Conservation (phyloP, 23 tunicate genomes). For the Ciona savignyi region DNA sequence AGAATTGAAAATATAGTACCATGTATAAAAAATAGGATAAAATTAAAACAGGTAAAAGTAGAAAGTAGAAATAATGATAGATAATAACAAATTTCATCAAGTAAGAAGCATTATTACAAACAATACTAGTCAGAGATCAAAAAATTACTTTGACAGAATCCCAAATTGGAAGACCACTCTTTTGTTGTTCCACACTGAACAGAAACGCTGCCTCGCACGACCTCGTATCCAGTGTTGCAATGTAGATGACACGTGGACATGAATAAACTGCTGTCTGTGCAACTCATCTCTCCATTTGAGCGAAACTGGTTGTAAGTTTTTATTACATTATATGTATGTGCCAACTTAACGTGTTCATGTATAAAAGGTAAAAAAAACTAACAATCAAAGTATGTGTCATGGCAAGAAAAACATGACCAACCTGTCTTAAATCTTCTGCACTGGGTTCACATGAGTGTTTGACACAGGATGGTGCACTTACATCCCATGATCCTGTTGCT, state of each 20-base stretch:
- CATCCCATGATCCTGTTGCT: slow-evolving; percentile 40
- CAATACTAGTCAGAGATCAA: too few species aligned
- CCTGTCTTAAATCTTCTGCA: neutral
- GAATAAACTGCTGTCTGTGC: slow-evolving; percentile 49
- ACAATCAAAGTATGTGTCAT: too few species aligned
- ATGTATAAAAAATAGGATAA: too few species aligned
- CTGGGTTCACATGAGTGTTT: slow-evolving; percentile 48
- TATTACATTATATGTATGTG: neutral
- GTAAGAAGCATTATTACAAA: too few species aligned
- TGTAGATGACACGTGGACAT: slow-evolving; percentile 40
- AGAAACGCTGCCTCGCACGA: slow-evolving; percentile 25
- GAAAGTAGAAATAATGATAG: too few species aligned
- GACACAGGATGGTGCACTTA: slow-evolving; percentile 25
- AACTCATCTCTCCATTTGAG: slow-evolving; percentile 38
- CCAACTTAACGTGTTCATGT: neutral
- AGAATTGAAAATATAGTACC: neutral
- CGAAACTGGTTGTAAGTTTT: slow-evolving; percentile 13
- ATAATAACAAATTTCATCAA: too few species aligned
- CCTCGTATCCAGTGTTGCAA: slow-evolving; percentile 62
- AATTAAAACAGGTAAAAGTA: too few species aligned
- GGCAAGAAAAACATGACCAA: too few species aligned
- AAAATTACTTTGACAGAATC: slow-evolving; percentile 48
- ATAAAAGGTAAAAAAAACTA: neutral
- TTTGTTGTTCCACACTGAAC: slow-evolving; percentile 25
- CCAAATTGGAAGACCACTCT: slow-evolving; percentile 46